Base-by-base conservation (phyloP, 2,113 vertebrate genomes). In the Nothocercus nigrocapillus region DNA sequence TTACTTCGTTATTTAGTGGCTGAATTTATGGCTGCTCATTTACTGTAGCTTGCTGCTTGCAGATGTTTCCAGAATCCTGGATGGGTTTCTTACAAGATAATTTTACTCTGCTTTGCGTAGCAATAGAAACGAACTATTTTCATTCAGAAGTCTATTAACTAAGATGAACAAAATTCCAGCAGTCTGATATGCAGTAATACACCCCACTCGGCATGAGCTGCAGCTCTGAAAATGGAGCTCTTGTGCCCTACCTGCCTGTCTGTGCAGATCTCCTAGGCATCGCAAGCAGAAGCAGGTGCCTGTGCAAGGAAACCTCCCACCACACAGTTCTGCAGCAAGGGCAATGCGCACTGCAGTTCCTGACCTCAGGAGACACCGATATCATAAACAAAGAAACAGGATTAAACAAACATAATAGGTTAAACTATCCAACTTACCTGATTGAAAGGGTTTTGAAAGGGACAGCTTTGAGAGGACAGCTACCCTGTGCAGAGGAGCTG, bases 181-280 rank as follows among this genome's bases (percentile, higher is more conserved):
- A 47, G 17, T 32, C 63, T 24, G 25, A 5, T 51, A 18, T 11
- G 25, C 27, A 17, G 36, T 28, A 42, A 62, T 27, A 14, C 69
- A 62, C 30, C 56, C 45, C n/a, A 24, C 18, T 51, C 4, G 0
- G 28, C 40, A 61, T n/a, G 32, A 74, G 34, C 76, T 49, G 19
- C 32, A 36, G 20, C 28, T 40, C 27, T 28, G 62, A 30, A 27
- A 62, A 38, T 30, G 13, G 4, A 1, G 20, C 47, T 22, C 54
- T 14, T 34, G 16, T 13, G 45, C 45, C 7, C 0, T 9, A 62
- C 3, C 61, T 54, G 9, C 80, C 30, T 14, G 28, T 8, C 38
- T 9, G 5, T 6, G 13, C 5, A 3, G 27, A 17, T 3, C 3
- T 28, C 42, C 27, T 2, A 0, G 19, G 53, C 73, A 79, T 53